phyloP scores from a whole-genome alignment of 2,888 invertebrate genomes.

The Mythimna albipuncta region DNA sequence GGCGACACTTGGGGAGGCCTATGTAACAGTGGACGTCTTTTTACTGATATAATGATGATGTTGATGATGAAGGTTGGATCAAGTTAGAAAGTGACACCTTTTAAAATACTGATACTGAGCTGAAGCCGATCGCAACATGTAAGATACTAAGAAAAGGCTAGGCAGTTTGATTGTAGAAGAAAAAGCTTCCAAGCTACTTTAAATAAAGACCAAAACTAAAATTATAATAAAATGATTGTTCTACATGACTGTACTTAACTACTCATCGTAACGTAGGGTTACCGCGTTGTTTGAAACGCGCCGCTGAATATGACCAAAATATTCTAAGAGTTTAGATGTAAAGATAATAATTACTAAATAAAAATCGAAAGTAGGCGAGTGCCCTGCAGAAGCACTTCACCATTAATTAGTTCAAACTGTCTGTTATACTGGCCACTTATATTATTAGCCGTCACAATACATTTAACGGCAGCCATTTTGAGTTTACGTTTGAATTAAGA shows the following conservation, averaged over 20 bases:
- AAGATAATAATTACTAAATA: slow-evolving; percentile 51
- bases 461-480: slow-evolving; percentile 83
- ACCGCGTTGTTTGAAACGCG: slow-evolving; percentile 48
- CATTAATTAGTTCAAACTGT: slow-evolving; percentile 83
- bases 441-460: slow-evolving; percentile 86
- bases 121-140: too few relatives aligned
- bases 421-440: slow-evolving; percentile 83
- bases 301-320: slow-evolving; percentile 41
- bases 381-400: slow-evolving; percentile 75
- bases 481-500: slow-evolving; percentile 57
- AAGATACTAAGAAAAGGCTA: too few relatives aligned
- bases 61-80: too few relatives aligned
- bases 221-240: not conserved
- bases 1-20: too few relatives aligned
- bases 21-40: too few relatives aligned
- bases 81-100: too few relatives aligned
- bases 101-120: too few relatives aligned
- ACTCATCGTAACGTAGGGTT: slow-evolving; percentile 15
- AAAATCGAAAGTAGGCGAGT: slow-evolving; percentile 73
- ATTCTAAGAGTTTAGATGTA: slow-evolving; percentile 36
- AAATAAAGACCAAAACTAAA: too few relatives aligned
- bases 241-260: slow-evolving; percentile 3
- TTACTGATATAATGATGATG: too few relatives aligned
- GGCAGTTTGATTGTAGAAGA: too few relatives aligned
- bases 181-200: too few relatives aligned